phyloP scores from a whole-genome alignment of 2,113 vertebrate species.

The Eudyptes chrysolophus region DNA sequence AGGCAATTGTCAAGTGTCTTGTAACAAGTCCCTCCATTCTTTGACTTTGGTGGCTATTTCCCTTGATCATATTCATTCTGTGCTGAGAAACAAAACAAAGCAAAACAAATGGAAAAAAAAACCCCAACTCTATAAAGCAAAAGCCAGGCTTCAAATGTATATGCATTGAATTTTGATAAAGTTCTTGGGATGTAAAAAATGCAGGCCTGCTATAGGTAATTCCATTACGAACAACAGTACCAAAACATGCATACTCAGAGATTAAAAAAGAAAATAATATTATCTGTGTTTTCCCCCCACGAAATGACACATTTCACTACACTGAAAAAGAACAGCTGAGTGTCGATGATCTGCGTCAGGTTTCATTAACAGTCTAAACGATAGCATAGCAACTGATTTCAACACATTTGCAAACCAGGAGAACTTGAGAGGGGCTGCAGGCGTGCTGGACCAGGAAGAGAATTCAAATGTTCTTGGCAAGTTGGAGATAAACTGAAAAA shows the following conservation, averaged over 20 bases:
- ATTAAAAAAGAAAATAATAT: background rate
- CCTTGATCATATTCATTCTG: background rate
- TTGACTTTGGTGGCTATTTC: background rate
- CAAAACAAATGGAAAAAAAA: background rate
- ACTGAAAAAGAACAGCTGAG: background rate
- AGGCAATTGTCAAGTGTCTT: background rate
- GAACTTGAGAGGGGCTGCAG: background rate
- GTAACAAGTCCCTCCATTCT: background rate
- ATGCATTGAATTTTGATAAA: background rate
- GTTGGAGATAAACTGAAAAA: background rate
- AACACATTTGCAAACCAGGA: background rate
- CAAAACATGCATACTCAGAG: background rate
- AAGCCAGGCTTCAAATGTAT: background rate
- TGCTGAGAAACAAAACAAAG: background rate
- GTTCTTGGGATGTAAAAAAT: background rate
- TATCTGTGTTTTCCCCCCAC: background rate
- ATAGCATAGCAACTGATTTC: background rate
- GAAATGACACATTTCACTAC: background rate
- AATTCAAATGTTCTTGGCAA: background rate
- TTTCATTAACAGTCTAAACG: background rate
- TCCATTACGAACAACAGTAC: background rate
- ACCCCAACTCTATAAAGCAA: background rate
- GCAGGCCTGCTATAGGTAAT: background rate
- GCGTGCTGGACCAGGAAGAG: background rate
- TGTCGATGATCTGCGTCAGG: background rate